Base-by-base conservation (phyloP, 1,140 invertebrate species). In the Cotesia typhae region DNA sequence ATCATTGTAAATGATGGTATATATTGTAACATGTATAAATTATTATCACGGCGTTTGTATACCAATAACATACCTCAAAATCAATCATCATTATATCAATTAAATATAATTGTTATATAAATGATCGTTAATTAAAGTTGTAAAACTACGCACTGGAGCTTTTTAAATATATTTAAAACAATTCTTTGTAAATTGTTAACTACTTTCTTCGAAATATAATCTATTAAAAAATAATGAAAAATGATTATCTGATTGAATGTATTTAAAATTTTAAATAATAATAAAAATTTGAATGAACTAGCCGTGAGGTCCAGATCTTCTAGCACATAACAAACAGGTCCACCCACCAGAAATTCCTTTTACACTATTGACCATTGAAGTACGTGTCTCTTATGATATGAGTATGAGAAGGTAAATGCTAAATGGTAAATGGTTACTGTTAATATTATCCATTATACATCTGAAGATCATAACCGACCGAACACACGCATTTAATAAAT, bases 291-390 rank as follows among this genome's bases (percentile, higher is more conserved):
- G 64, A 59, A 67, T 65, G 53, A 59, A 59, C 38, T 59, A 10
- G 60, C 17, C 7, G 37, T 28, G 17, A 52, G 70, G 65, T 63
- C 63, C 63, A 71, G 70, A 71, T 71, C 63, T 71, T 66, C 52
- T 37, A 12, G 10, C 41, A 59, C 63, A 53, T 14, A 35, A 65
- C 47, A 38, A 72, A 72, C 71, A 38, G 67, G 71, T 72, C 57
- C 71, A 72, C 71, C 71, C 71, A 72, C 71, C 3, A 67, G 14
- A 61, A 72, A 72, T 72, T 67, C 71, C 71, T 72, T 67, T 67
- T 72, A 37, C 59, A 51, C 57, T 17, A 72, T 63, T 67, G 65
- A 67, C 38, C 47, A 66, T 51, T 53, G 37, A 52, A 12, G 38
- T 47, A 47, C 41, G 41, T 47, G 41, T 47, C 41, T 41, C 38